Percentiles rank a stretch among this genome's conserved stretches.
Conservation (phyloP, 2,113 vertebrate species). For the Rallus limicola region DNA sequence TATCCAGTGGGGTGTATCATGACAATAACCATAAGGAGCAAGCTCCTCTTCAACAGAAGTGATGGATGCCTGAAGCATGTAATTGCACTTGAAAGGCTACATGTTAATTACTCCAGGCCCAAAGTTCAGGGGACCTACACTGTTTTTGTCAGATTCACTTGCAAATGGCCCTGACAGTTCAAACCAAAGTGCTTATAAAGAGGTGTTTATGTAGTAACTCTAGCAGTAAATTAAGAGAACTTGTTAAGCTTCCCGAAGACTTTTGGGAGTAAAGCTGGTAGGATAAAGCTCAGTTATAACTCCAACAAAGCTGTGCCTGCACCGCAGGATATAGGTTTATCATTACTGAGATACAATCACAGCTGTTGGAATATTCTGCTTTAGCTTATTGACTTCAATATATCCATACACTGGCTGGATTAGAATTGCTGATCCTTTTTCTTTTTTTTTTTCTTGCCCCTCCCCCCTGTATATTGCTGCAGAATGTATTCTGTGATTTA, state of each 20-base stretch:
- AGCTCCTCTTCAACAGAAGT: not conserved
- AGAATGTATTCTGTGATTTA: not conserved
- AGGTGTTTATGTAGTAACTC: not conserved
- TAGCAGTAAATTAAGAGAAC: not conserved
- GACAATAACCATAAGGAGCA: not conserved
- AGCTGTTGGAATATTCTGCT: not conserved
- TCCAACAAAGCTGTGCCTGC: not conserved
- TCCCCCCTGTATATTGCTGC: not conserved
- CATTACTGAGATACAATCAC: not conserved
- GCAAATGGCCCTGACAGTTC: not conserved
- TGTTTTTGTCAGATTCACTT: not conserved
- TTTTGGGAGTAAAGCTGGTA: not conserved
- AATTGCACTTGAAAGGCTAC: not conserved
- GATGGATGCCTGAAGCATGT: not conserved
- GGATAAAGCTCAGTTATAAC: not conserved
- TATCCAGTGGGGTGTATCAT: not conserved
- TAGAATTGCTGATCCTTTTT: not conserved
- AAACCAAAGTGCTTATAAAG: not conserved
- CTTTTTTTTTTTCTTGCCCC: too few species aligned
- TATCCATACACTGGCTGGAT: not conserved
- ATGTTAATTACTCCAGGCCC: accelerated
- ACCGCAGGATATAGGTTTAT: not conserved
- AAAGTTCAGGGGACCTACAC: not conserved
- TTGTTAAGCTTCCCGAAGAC: not conserved
- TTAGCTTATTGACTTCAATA: not conserved